Base-by-base conservation (phyloP, 2,113 vertebrate species). In the Pterocles burchelli region DNA sequence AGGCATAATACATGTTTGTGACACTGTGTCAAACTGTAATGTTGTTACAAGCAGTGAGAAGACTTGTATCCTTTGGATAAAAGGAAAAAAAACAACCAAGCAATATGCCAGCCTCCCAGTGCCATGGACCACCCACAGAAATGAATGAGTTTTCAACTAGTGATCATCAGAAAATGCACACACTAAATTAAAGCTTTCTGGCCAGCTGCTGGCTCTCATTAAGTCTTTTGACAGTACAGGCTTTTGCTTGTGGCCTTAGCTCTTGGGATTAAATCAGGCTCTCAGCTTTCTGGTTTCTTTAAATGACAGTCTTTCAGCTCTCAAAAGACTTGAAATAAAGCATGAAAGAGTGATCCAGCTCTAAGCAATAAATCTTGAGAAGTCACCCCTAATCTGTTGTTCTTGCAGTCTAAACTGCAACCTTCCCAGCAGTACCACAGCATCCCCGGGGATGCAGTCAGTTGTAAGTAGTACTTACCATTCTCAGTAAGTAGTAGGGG, bases 131-230 rank as follows among this genome's bases (percentile, higher is more conserved):
- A 88, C 45, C n/a, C 63, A 76, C 34, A 92, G 71, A 63, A 78
- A 92, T 12, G 34, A 67, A 51, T 33, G 38, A 75, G 31, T 84
- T 91, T 81, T 62, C 59, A 87, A 10, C 10, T 28, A 72, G 34
- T 8, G 46, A 59, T 43, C 66, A 85, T n/a, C 41, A 88, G 78
- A 78, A 90, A 41, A 63, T 1, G 36, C 62, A 72, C 11, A 2
- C 8, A 57, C 36, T 49, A 77, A 91, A 83, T 70, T 26, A 83
- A 88, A 93, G 82, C 63, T 93, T 57, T 54, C 71, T 76, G 49
- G 46, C 49, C 90, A 58, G 88, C 85, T 91, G 67, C 85, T 90
- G 85, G 61, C 57, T 77, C 74, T 91, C 61, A 89, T 71, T 88
- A 87, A 63, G 52, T 36, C 68, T 85, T 85, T 61, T 83, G 85